Evolutionary conservation across 1,140 invertebrate species (phyloP), one percentile per base, ranked within the genome.

Genomic region (Leptinotarsa undecemlineata): DNA sequence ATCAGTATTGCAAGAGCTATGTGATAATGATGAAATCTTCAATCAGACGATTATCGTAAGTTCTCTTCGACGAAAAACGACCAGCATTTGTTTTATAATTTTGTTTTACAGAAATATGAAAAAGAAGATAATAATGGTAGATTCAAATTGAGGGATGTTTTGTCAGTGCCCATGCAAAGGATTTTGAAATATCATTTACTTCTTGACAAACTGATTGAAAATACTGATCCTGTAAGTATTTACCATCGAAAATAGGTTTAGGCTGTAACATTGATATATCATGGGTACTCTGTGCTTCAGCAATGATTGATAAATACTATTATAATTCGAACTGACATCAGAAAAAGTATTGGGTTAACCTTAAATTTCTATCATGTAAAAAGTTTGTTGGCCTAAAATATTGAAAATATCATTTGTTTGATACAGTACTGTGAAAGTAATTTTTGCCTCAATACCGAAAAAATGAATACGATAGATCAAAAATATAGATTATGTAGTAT

Each of bases 151-250:
- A 88, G 96, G 47, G 97, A 99, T 85, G 93, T 99, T 68, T 85
- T 99, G 8, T 96, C 96, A 42, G 96, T 99, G 48, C 98, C 98
- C 5, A 98, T 99, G 96, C 98, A 99, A 87, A 87, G 98, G 84
- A 93, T 99, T 74, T 89, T 99, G 33, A 99, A 99, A 83, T 99
- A 99, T 86, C 97, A 98, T 85, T 87, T 99, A 62, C 86, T 99
- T 42, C 86, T 97, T 33, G 91, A 97, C 84, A 98, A 98, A 87
- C 86, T 99, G 23, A 92, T 98, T 6, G 95, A 96, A 83, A 93
- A 96, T 84, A 98, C 97, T 3, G 91, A 92, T 76, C 90, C 89
- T 19, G 92, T 95, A 82, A 90, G 88, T 87, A 68, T 33, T 60
- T 26, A 61, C 20, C 23, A 4, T 66, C 8, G 33, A 42, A 42